Conservation (phyloP, 2,113 vertebrate genomes). For the Aleadryas rufinucha region DNA sequence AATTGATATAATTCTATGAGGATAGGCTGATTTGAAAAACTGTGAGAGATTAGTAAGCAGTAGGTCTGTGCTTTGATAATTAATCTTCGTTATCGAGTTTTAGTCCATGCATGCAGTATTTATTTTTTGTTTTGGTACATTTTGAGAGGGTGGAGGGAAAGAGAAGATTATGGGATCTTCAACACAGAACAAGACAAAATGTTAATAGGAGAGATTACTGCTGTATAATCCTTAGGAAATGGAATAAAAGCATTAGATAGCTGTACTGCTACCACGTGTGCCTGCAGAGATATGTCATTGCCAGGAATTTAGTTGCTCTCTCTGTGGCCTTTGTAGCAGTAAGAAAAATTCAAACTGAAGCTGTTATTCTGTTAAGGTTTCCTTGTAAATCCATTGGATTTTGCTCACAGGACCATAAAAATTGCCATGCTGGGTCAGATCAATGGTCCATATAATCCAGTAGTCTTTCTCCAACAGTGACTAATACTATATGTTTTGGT, state of each 20-base stretch:
- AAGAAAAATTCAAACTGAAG: conserved; percentile 10
- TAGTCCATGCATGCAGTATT: background rate
- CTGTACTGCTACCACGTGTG: background rate
- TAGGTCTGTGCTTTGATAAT: background rate
- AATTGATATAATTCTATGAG: background rate
- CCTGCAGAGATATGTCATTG: conserved; percentile 6
- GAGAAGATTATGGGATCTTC: background rate
- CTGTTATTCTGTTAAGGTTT: background rate
- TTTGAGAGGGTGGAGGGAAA: background rate
- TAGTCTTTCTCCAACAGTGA: conserved; percentile 46
- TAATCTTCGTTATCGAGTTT: background rate
- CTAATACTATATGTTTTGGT: conserved; percentile 47
- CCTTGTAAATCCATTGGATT: conserved; percentile 50
- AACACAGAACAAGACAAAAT: background rate
- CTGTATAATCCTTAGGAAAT: background rate
- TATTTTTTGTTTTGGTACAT: background rate
- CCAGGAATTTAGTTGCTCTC: background rate
- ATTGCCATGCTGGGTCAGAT: conserved; percentile 43
- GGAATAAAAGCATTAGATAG: background rate
- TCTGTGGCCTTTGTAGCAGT: background rate
- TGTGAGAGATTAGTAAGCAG: background rate
- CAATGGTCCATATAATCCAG: conserved; percentile 58
- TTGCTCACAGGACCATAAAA: conserved; percentile 51
- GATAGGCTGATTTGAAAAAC: background rate
- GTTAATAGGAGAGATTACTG: conserved; percentile 18